Evolutionary conservation across 2,113 vertebrate species (phyloP).

Genomic region (Etia nguti): DNA sequence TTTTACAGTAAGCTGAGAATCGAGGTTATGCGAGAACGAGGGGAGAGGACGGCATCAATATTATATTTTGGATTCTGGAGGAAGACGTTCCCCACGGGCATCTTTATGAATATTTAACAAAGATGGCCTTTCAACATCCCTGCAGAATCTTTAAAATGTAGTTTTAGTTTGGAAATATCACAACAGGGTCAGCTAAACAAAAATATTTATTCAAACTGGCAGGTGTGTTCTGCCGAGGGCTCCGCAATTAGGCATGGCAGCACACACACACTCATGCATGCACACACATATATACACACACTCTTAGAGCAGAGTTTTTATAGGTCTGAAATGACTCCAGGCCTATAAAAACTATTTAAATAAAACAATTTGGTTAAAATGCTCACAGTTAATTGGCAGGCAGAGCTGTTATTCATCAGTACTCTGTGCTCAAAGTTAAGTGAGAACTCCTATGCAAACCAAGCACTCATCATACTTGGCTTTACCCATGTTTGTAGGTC

Average conservation of each 20-base stretch:
- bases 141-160: neutral
- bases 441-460: neutral
- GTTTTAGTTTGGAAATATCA: neutral
- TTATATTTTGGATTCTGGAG: slow-evolving; percentile 40
- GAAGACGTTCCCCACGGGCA: slow-evolving; percentile 19
- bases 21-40: slow-evolving; percentile 3
- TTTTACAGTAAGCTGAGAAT: slow-evolving; percentile 25
- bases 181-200: neutral
- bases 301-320: neutral
- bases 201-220: neutral
- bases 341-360: neutral
- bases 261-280: neutral
- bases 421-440: neutral
- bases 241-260: neutral
- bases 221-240: neutral
- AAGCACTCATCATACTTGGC: neutral
- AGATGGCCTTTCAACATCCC: slow-evolving; percentile 2
- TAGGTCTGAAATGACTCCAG: neutral
- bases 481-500: neutral
- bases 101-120: slow-evolving; percentile 47
- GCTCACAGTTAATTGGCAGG: neutral
- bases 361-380: neutral
- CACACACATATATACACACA: neutral
- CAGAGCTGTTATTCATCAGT: neutral
- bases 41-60: slow-evolving; percentile 49